phyloP scores from a whole-genome alignment of 1,140 invertebrate genomes.

The Drosophila pseudoananassae region DNA sequence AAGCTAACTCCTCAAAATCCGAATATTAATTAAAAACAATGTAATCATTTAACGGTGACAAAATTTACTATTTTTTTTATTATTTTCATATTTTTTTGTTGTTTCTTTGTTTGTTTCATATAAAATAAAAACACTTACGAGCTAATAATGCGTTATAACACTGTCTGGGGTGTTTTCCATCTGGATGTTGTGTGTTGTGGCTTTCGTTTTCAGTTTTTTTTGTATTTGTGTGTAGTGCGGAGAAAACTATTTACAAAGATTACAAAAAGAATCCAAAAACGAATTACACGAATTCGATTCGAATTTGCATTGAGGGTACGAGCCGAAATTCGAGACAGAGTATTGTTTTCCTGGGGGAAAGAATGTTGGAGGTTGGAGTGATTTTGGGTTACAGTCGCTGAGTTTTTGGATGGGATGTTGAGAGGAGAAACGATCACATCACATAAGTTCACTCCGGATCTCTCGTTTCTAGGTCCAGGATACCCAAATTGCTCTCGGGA shows the following conservation, averaged over 20 bases:
- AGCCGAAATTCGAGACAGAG: conserved; percentile 19
- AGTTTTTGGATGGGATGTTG: conserved; percentile 31
- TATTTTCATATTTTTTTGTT: conserved; percentile 84
- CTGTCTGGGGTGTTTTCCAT: conserved; percentile 63
- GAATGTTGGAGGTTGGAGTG: conserved; percentile 11
- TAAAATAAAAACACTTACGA: conserved; percentile 84
- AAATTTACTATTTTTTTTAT: conserved; percentile 84
- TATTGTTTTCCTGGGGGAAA: conserved; percentile 14
- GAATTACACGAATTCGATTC: conserved; percentile 34
- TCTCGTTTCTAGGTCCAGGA: conserved; percentile 44
- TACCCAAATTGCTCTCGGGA: conserved; percentile 48
- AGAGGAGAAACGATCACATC: conserved; percentile 33
- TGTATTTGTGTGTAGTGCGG: conserved; percentile 49
- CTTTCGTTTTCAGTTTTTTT: conserved; percentile 34
- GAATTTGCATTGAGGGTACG: conserved; percentile 36
- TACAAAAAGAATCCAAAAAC: conserved; percentile 30
- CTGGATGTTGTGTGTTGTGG: conserved; percentile 18
- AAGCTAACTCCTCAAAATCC: background rate
- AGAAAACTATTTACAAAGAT: conserved; percentile 78
- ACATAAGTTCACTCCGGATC: conserved; percentile 12
- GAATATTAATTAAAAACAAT: conserved; percentile 17
- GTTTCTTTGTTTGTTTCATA: conserved; percentile 84
- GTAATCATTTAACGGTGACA: conserved; percentile 81
- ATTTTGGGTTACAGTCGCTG: conserved; percentile 64
- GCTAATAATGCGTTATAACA: conserved; percentile 84